phyloP scores from a whole-genome alignment of 2,797 vertebrate genomes.

The Schizopygopsis pylzovi region DNA sequence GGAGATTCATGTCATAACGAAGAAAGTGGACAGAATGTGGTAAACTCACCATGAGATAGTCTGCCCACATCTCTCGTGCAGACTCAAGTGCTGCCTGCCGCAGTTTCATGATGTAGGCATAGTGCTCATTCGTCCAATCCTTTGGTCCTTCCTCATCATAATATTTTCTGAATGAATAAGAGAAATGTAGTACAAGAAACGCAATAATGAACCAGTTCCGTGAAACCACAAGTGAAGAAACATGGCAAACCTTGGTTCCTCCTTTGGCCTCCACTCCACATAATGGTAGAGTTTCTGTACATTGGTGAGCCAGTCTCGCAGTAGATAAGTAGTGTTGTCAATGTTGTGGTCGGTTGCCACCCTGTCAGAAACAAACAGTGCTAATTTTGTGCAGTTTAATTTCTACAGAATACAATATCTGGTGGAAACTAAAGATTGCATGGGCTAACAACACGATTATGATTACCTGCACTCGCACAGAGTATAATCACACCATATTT shows the following conservation, averaged over 20 bases:
- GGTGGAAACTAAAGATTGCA: not conserved
- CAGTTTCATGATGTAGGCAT: conserved; percentile 92
- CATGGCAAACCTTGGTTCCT: conserved; percentile 81
- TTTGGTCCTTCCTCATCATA: conserved; percentile 86
- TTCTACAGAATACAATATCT: not conserved
- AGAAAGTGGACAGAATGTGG: not conserved
- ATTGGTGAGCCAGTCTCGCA: conserved; percentile 88
- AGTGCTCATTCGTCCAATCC: conserved; percentile 86
- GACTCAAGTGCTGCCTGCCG: conserved; percentile 88
- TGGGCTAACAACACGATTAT: not conserved
- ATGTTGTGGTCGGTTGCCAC: conserved; percentile 92
- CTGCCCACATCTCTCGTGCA: conserved; percentile 91
- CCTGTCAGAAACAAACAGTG: conserved; percentile 72
- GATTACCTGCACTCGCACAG: not conserved
- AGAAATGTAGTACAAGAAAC: not conserved
- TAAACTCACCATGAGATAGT: conserved; percentile 88
- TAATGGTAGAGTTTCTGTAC: conserved; percentile 88
- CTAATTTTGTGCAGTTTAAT: not conserved
- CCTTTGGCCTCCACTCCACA: conserved; percentile 90
- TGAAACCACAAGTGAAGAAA: not conserved
- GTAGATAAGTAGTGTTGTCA: conserved; percentile 87
- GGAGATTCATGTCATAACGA: not conserved
- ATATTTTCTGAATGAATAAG: conserved; percentile 73
- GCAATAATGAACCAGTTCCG: not conserved
- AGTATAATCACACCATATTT: not conserved